Percentiles rank a stretch among this genome's conserved stretches.
These are phyloP conservation scores for Neoseiulus cucumeris DNA, from an alignment of 1,140 invertebrate genomes.

Conservation along the genomic window DNA sequence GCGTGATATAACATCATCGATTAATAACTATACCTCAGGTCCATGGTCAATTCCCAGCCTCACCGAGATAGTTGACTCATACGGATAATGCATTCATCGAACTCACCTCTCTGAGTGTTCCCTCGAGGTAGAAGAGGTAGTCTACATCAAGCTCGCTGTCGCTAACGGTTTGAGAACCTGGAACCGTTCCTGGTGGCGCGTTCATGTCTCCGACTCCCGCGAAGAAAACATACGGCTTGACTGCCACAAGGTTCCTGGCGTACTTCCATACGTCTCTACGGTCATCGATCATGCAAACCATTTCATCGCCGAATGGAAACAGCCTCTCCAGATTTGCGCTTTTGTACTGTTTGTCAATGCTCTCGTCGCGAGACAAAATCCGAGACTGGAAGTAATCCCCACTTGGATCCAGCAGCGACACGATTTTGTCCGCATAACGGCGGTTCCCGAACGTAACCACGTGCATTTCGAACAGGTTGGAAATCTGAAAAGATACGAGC, in stretches of 20 bases:
- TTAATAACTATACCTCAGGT: no score
- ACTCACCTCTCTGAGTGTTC: no score
- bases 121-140: conserved; percentile 71
- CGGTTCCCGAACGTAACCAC: conserved; percentile 95
- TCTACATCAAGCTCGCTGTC: conserved; percentile 75
- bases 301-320: conserved; percentile 90
- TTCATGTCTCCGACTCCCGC: conserved; percentile 96
- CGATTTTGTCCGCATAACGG: conserved; percentile 90
- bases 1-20: conserved; percentile 34
- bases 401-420: conserved; percentile 59
- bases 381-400: conserved; percentile 70
- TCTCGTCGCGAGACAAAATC: conserved; percentile 92
- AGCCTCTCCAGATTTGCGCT: conserved; percentile 87
- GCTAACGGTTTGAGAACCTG: conserved; percentile 5
- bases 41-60: no score
- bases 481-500: no score
- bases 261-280: conserved; percentile 96
- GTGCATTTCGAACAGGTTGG: conserved; percentile 72
- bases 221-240: conserved; percentile 94
- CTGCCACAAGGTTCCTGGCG: conserved; percentile 80
- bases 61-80: no score
- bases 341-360: conserved; percentile 84
- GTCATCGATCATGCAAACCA: conserved; percentile 98
- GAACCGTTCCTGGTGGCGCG: conserved; percentile 43
- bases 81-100: no score